phyloP scores from a whole-genome alignment of 2,888 invertebrate species.

The Pardosa pseudoannulata region DNA sequence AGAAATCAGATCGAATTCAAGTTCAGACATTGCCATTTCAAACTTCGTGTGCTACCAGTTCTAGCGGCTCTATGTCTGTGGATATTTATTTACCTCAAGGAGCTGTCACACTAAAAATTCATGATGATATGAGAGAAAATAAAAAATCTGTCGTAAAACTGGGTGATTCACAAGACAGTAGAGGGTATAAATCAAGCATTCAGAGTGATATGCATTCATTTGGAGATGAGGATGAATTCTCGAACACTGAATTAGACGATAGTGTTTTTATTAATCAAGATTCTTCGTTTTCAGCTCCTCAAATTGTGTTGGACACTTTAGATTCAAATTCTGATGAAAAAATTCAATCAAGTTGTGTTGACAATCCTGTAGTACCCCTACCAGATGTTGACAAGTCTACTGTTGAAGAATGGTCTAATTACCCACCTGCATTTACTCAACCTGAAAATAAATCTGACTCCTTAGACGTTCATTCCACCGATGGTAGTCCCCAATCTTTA shows the following conservation, averaged over 20 bases:
- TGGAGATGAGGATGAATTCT: constrained; percentile 48
- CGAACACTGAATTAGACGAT: constrained; percentile 49
- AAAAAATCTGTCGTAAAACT: constrained; percentile 37
- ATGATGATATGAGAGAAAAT: constrained; percentile 79
- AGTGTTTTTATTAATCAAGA: constrained; percentile 62
- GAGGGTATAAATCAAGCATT: constrained; percentile 40
- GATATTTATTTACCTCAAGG: constrained; percentile 84
- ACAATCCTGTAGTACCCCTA: constrained; percentile 39
- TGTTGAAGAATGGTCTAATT: constrained; percentile 7
- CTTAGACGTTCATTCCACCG: constrained; percentile 42
- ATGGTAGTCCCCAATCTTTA: constrained; percentile 39
- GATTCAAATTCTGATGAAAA: constrained; percentile 26
- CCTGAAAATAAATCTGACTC: constrained; percentile 57
- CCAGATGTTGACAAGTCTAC: neutral
- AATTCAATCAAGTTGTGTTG: neutral
- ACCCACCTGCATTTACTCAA: constrained; percentile 17
- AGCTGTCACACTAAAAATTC: constrained; percentile 80
- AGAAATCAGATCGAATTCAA: constrained; percentile 31
- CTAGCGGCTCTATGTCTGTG: constrained; percentile 83
- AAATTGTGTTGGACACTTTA: constrained; percentile 43
- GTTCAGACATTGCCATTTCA: constrained; percentile 41
- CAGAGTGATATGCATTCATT: constrained; percentile 57
- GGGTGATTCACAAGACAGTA: constrained; percentile 37
- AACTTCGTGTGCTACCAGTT: constrained; percentile 64
- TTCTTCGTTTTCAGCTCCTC: constrained; percentile 28